Conservation (phyloP, 1,140 invertebrate genomes). For the Leptinotarsa texana region DNA sequence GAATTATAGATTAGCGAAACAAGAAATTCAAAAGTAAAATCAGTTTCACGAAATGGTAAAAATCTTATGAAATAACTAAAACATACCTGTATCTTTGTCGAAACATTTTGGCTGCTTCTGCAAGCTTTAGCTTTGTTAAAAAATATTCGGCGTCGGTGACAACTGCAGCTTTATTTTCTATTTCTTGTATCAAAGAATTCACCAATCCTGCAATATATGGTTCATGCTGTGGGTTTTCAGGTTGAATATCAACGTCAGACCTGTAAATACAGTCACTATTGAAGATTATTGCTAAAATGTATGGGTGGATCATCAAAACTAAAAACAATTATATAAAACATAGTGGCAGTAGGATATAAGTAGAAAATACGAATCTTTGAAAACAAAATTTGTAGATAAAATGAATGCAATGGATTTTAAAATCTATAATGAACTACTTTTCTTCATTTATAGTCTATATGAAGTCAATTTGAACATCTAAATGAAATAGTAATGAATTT, state of each 20-base stretch:
- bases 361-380: no score
- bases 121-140: slow-evolving; percentile 77
- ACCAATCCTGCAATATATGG: slow-evolving; percentile 64
- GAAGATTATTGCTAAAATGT: no score
- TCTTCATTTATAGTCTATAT: no score
- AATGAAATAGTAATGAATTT: no score
- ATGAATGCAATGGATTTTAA: no score
- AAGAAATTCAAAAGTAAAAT: no score
- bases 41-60: no score
- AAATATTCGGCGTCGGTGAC: slow-evolving; percentile 71
- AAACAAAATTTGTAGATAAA: no score
- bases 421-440: no score
- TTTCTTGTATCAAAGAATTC: slow-evolving; percentile 72
- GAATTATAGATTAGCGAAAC: no score
- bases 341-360: neutral
- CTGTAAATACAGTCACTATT: slow-evolving; percentile 52
- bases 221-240: slow-evolving; percentile 67
- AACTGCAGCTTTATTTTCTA: slow-evolving; percentile 74
- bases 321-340: slow-evolving; percentile 4
- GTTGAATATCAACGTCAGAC: slow-evolving; percentile 73
- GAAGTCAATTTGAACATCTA: no score
- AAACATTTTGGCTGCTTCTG: slow-evolving; percentile 79
- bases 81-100: slow-evolving; percentile 64
- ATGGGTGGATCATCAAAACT: no score
- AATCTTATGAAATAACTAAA: neutral